Base-by-base conservation (phyloP, 2,113 vertebrate genomes). In the Cyrtonyx montezumae region DNA sequence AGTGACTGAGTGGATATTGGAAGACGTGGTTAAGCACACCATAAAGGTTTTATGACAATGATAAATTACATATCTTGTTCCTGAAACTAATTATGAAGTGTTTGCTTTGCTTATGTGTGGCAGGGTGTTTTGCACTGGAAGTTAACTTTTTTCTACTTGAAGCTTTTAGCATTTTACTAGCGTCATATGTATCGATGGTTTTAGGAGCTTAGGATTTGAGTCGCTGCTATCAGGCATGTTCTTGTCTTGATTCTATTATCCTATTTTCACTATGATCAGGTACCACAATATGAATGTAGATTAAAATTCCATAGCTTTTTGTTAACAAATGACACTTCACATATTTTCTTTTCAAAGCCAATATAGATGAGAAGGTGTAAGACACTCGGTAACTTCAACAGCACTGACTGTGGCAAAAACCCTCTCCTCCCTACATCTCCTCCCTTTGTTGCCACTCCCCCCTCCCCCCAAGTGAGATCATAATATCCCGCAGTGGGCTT, bases 341-440 rank as follows among this genome's bases (percentile, higher is more conserved):
- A 6, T 28, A 17, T 34, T 78, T 53, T 15, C 9, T 66, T 78
- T 67, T 28, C 37, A 75, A 45, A 67, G 45, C 1, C 8, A 37
- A 0, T 51, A 34, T 63, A 16, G 34, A 21, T 2, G 34, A 59
- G 30, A 32, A 32, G 42, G 42, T 62, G 23, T 8, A 56, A 79
- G 19, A 26, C 1, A 8, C 20, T 78, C n/a, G 5, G 5, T 55
- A 45, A 59, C 8, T 68, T 79, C 11, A 69, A 34, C 17, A 17
- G 19, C 13, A 19, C 21, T 86, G 49, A 53, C 10, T 62, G 28
- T 6, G 77, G 36, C 5, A 56, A 18, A 17, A 36, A 19, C 4
- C 19, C 1, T 49, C 4, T 5, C 8, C 1, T 43, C 23, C 18
- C 13, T 53, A 32, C 14, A 11, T 19, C 9, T 32, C 28, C n/a